A percentile compares a stretch with the other conserved stretches of the same genome.
Evolutionary conservation across 2,113 vertebrate genomes (phyloP).

Genomic region (Clarias macrocephalus): DNA sequence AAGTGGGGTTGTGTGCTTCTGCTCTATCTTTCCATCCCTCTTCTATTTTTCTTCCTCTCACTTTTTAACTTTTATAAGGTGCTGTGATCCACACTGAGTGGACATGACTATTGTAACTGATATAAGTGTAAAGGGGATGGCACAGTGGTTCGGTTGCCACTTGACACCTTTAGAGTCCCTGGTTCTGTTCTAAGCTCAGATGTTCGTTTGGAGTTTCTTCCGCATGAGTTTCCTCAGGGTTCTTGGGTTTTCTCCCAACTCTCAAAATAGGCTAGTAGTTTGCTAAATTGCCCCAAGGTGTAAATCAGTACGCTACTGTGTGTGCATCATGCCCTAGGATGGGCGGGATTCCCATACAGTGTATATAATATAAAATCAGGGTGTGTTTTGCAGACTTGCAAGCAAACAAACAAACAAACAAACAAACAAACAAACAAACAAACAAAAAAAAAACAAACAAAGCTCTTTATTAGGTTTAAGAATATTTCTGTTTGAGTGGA

Average conservation of each 20-base stretch:
- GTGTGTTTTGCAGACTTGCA: slow-evolving; percentile 54
- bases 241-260: background rate
- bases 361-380: background rate
- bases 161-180: too few relatives aligned
- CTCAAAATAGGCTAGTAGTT: background rate
- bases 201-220: background rate
- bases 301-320: slow-evolving; percentile 43
- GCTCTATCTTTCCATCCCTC: slow-evolving; percentile 43
- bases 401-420: slow-evolving; percentile 6
- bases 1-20: slow-evolving; percentile 68
- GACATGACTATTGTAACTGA: slow-evolving; percentile 49
- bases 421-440: too few relatives aligned
- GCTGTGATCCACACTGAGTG: slow-evolving; percentile 58
- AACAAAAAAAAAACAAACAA: too few relatives aligned
- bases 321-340: background rate
- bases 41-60: slow-evolving; percentile 35
- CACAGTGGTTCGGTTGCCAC: background rate
- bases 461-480: slow-evolving; percentile 63
- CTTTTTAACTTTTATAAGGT: slow-evolving; percentile 53
- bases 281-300: background rate
- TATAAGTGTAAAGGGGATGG: slow-evolving; percentile 44
- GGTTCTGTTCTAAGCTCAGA: background rate
- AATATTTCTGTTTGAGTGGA: slow-evolving; percentile 67
- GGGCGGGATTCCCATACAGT: background rate
- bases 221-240: background rate